These are phyloP conservation scores for Cryptophagus acutangulus DNA, from an alignment of 2,888 invertebrate species.

Conservation along the genomic window DNA sequence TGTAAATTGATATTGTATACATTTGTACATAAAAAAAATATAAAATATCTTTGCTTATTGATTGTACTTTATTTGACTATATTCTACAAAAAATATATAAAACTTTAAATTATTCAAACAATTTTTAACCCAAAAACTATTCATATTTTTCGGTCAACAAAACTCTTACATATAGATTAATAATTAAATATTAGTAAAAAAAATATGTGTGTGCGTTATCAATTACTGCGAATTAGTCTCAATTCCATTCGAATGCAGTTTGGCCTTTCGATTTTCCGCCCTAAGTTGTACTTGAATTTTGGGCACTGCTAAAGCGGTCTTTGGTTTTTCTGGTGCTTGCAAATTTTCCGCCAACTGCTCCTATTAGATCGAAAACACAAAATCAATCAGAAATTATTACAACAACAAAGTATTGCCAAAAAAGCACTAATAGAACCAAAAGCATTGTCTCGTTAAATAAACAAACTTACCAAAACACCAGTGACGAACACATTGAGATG, in stretches of 20 bases:
- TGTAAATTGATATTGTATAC: conserved; percentile 27
- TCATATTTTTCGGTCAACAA: too few relatives aligned
- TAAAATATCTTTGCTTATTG: conserved; percentile 28
- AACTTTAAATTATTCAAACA: too few relatives aligned
- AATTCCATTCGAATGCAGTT: conserved; percentile 19
- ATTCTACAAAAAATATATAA: too few relatives aligned
- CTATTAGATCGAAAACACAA: conserved; percentile 24
- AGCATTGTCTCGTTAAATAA: too few relatives aligned
- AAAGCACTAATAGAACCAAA: conserved; percentile 26
- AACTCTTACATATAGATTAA: too few relatives aligned
- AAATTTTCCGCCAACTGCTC: conserved; percentile 29
- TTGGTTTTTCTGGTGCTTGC: conserved; percentile 22
- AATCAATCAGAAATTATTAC: not conserved
- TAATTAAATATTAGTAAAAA: not conserved
- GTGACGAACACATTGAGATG: conserved; percentile 53
- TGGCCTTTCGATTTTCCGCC: conserved; percentile 26
- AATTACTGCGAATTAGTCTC: conserved; percentile 15
- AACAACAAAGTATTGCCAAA: not conserved
- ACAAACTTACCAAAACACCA: conserved; percentile 51
- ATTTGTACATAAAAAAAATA: conserved; percentile 35
- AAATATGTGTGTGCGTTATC: not conserved
- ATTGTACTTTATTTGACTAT: too few relatives aligned
- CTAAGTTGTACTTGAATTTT: conserved; percentile 33
- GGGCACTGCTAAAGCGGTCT: conserved; percentile 32
- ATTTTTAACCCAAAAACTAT: too few relatives aligned